These are phyloP conservation scores for Cavia aperea DNA, from an alignment of 2,113 vertebrate genomes.

Conservation along the genomic window DNA sequence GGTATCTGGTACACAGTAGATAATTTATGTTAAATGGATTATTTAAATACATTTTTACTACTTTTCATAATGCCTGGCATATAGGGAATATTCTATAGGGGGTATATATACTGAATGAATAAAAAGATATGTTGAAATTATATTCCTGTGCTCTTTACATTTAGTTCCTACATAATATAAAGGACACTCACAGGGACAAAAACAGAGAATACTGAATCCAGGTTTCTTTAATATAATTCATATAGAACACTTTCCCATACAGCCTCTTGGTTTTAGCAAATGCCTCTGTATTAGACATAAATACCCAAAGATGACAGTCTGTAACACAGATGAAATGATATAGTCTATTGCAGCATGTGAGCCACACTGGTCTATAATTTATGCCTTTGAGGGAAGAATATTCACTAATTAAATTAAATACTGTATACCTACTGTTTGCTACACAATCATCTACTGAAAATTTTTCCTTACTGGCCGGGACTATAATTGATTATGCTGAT, in stretches of 20 bases:
- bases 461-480: background rate
- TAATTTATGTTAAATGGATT: background rate
- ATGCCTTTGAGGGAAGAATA: background rate
- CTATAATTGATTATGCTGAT: background rate
- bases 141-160: background rate
- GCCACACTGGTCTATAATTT: background rate
- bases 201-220: background rate
- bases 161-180: background rate
- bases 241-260: background rate
- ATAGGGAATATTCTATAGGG: background rate
- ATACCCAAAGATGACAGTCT: background rate
- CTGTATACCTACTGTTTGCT: background rate
- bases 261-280: background rate
- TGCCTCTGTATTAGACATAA: background rate
- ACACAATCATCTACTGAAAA: background rate
- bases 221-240: background rate
- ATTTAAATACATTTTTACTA: background rate
- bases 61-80: background rate
- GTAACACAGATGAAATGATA: background rate
- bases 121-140: constrained; percentile 33
- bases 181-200: background rate
- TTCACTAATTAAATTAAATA: background rate
- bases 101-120: background rate
- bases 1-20: background rate
- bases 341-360: background rate